Percentiles rank a stretch among this genome's conserved stretches.
These are phyloP conservation scores for Carabus problematicus DNA, from an alignment of 2,888 invertebrate species.

Conservation along the genomic window DNA sequence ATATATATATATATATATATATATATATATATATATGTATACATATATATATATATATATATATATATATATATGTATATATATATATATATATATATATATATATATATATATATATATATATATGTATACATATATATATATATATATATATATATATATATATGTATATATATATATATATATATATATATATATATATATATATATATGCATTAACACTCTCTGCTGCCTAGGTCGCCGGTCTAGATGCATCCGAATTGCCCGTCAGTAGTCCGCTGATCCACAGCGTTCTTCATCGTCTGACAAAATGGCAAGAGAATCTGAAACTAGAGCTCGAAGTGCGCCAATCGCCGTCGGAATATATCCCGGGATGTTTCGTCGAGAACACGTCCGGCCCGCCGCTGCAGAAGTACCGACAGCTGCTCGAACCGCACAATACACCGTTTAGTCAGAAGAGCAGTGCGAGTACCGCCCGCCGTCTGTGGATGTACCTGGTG, in stretches of 20 bases:
- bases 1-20: too few species aligned
- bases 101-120: too few species aligned
- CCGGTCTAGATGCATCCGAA: slow-evolving; percentile 65
- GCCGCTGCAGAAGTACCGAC: slow-evolving; percentile 90
- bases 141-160: too few species aligned
- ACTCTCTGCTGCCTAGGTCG: slow-evolving; percentile 52
- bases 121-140: too few species aligned
- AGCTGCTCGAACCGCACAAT: slow-evolving; percentile 89
- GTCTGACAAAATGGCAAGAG: slow-evolving; percentile 90
- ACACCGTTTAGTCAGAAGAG: slow-evolving; percentile 87
- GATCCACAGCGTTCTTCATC: slow-evolving; percentile 86
- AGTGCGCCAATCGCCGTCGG: slow-evolving; percentile 76
- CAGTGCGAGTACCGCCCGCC: slow-evolving; percentile 76
- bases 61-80: too few species aligned
- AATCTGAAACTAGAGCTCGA: slow-evolving; percentile 74
- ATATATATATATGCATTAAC: too few species aligned
- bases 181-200: too few species aligned
- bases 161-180: too few species aligned
- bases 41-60: too few species aligned
- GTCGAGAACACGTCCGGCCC: slow-evolving; percentile 82
- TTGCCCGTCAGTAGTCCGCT: slow-evolving; percentile 93
- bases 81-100: too few species aligned
- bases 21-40: too few species aligned
- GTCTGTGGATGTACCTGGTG: slow-evolving; percentile 93
- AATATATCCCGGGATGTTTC: slow-evolving; percentile 91